Evolutionary conservation across 2,113 vertebrate genomes (phyloP).

Genomic region (Corvus hawaiiensis): DNA sequence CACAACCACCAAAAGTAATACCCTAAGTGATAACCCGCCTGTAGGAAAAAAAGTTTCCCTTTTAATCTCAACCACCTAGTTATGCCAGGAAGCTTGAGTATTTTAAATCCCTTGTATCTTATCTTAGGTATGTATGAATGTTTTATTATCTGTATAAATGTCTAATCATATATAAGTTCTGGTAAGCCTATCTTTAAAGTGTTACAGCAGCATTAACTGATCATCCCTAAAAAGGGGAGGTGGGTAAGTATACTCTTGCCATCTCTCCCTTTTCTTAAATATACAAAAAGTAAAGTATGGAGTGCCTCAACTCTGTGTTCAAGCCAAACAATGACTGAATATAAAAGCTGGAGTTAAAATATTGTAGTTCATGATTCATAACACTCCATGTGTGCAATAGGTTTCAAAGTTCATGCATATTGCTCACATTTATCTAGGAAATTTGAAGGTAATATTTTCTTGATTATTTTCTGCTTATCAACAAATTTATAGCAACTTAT

Average conservation of each 20-base stretch:
- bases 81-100: neutral
- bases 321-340: neutral
- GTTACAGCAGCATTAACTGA: neutral
- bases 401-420: neutral
- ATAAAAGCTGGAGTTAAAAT: neutral
- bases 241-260: neutral
- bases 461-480: neutral
- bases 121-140: neutral
- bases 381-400: neutral
- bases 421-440: neutral
- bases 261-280: constrained; percentile 10
- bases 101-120: constrained; percentile 36
- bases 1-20: neutral
- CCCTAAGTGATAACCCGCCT: neutral
- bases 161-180: constrained; percentile 3
- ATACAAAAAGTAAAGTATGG: neutral
- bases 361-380: neutral
- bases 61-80: neutral
- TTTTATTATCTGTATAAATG: constrained; percentile 36
- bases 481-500: neutral
- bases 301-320: neutral
- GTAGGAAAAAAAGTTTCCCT: neutral
- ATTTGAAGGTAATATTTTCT: neutral
- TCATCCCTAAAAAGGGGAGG: constrained; percentile 11
- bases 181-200: constrained; percentile 30